phyloP scores from a whole-genome alignment of 2,113 vertebrate genomes.

The Malaclemys terrapin region DNA sequence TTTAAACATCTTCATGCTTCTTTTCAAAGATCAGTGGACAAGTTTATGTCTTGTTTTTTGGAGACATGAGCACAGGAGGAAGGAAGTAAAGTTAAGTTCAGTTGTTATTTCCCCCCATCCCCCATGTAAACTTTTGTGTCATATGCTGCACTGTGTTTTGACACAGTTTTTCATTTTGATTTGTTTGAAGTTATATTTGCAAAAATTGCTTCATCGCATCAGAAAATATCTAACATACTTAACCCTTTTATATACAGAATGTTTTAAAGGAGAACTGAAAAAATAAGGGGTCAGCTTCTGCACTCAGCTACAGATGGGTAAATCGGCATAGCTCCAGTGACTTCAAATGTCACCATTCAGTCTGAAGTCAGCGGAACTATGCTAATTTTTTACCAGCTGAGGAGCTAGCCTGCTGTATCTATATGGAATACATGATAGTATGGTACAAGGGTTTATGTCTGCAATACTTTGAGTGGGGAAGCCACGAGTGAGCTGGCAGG shows the following conservation, averaged over 20 bases:
- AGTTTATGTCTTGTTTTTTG: slow-evolving; percentile 17
- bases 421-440: background rate
- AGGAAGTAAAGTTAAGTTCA: slow-evolving; percentile 9
- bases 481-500: background rate
- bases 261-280: background rate
- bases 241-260: background rate
- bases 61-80: background rate
- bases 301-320: background rate
- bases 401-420: background rate
- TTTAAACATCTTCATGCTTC: background rate
- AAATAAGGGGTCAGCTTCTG: background rate
- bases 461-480: background rate
- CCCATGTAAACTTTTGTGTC: slow-evolving; percentile 19
- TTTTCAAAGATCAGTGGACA: background rate
- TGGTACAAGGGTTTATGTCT: background rate
- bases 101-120: background rate
- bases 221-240: background rate
- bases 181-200: background rate
- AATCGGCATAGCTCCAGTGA: background rate
- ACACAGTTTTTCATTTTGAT: background rate
- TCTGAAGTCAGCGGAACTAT: background rate
- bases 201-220: background rate
- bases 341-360: background rate
- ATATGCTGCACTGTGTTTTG: slow-evolving; percentile 1
- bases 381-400: background rate